phyloP scores from a whole-genome alignment of 64 coral and sea anemone genomes.

The Hydrozoanthus tunicans region DNA sequence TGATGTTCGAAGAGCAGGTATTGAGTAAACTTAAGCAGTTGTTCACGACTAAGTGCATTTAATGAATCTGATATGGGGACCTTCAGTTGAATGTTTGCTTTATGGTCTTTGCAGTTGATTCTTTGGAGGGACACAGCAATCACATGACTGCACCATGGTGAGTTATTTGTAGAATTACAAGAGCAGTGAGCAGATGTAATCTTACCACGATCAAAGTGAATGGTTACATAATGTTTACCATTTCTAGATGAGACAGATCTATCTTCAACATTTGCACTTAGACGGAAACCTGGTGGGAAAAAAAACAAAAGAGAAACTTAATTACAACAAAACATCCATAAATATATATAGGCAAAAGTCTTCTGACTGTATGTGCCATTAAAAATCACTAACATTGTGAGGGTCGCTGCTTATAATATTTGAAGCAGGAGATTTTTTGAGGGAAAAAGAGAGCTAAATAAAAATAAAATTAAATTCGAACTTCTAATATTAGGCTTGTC shows the following conservation, averaged over 20 bases:
- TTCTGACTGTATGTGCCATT: no score
- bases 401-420: no score
- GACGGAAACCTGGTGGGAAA: conserved; percentile 68
- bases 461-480: no score
- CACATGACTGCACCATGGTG: conserved; percentile 73
- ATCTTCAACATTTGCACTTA: conserved; percentile 83
- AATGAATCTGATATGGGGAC: conserved; percentile 82
- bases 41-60: conserved; percentile 63
- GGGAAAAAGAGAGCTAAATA: no score
- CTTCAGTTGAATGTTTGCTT: conserved; percentile 36
- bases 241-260: background rate
- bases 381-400: no score
- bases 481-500: no score
- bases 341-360: no score
- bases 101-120: conserved; percentile 46
- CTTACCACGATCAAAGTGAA: conserved; percentile 86
- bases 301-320: background rate
- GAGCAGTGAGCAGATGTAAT: conserved; percentile 86
- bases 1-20: conserved; percentile 81
- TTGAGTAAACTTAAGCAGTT: conserved; percentile 81
- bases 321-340: no score
- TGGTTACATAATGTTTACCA: conserved; percentile 57
- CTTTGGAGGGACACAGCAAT: conserved; percentile 63
- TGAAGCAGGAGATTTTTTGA: no score
- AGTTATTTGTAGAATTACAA: conserved; percentile 58